Evolutionary conservation across 1,140 invertebrate species (phyloP), one percentile per base, ranked within the genome.

Genomic region (Trachymyrmex septentrionalis): DNA sequence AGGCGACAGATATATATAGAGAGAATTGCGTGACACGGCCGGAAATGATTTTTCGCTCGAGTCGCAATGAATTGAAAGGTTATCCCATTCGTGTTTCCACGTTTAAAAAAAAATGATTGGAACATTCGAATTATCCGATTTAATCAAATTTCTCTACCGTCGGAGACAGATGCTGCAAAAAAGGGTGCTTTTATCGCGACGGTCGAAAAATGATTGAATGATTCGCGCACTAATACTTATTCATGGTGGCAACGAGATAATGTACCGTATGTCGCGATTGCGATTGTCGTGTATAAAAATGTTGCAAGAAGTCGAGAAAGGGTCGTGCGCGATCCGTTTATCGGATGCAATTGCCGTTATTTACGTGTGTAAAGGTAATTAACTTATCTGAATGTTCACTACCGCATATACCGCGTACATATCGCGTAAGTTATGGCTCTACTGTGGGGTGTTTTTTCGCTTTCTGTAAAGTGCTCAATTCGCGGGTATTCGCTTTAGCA

Each of bases 301-400:
- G 48, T 78, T 61, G 82, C 44, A 66, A 85, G 75, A 21, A 66
- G 21, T 48, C 12, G 59, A 50, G 24, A 48, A 24, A 82, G 50
- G 67, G 66, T 59, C 57, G 48, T 72, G 38, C 34, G 64, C 80
- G 69, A 77, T 48, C 9, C 78, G 71, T 72, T 80, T 88, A 80
- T 86, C 76, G 78, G 59, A 73, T 71, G 61, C 66, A 86, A 81
- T 86, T 88, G 55, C 38, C 63, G 87, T 88, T 88, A 88, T 86
- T 86, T 86, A 88, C 66, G 85, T 61, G 55, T 88, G 85, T 69
- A 69, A 86, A 76, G 53, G 85, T 88, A 86, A 80, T 88, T 86
- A 86, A 86, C 85, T 86, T 86, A 80, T 88, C 85, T 88, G 55
- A 61, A 38, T 71, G 59, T 64, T 53, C 64, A 44, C 38, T 44